Percentiles rank a stretch among this genome's conserved stretches.
Conservation (phyloP, 2,888 invertebrate genomes). For the Pyralis farinalis region DNA sequence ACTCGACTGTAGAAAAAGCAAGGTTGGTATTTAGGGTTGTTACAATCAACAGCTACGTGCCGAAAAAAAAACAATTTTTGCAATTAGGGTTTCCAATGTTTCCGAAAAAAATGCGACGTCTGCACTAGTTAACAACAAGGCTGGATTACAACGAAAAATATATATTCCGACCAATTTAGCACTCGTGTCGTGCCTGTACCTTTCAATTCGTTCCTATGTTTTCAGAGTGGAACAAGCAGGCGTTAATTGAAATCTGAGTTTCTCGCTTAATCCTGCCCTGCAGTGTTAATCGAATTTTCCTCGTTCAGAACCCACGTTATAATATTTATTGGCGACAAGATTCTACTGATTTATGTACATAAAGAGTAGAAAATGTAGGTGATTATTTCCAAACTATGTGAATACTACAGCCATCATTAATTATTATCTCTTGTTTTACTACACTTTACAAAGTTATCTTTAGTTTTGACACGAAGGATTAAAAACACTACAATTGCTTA, state of each 20-base stretch:
- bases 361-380: background rate
- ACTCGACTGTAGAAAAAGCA: background rate
- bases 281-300: constrained; percentile 33
- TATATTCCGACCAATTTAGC: constrained; percentile 55
- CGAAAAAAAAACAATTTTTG: constrained; percentile 33
- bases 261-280: constrained; percentile 49
- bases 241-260: constrained; percentile 72
- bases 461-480: too few species aligned
- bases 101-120: constrained; percentile 46
- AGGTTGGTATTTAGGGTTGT: constrained; percentile 8
- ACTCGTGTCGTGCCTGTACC: constrained; percentile 43
- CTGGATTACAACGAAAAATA: constrained; percentile 53
- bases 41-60: constrained; percentile 21
- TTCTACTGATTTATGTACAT: background rate
- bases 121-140: constrained; percentile 48
- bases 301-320: constrained; percentile 10
- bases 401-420: too few species aligned
- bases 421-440: too few species aligned
- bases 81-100: constrained; percentile 51
- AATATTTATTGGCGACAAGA: constrained; percentile 7
- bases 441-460: too few species aligned
- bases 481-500: too few species aligned
- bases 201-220: constrained; percentile 47
- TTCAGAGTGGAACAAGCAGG: constrained; percentile 52
- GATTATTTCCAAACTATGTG: constrained; percentile 7